A percentile compares a stretch with the other conserved stretches of the same genome.
phyloP scores from a whole-genome alignment of 2,888 invertebrate species.

The Elmis aenea region DNA sequence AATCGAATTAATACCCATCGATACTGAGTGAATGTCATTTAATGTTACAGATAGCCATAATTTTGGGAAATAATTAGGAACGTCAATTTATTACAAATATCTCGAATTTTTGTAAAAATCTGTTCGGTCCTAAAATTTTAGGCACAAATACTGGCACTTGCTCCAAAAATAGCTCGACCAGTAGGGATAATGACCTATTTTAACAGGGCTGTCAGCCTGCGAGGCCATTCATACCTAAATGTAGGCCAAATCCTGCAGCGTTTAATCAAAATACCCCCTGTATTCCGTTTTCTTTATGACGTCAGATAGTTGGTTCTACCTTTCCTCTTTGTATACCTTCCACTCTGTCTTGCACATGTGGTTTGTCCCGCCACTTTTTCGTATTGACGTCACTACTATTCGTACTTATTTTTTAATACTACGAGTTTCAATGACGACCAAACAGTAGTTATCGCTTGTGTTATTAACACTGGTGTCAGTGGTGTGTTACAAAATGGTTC shows the following conservation, averaged over 20 bases:
- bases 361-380: slow-evolving; percentile 1
- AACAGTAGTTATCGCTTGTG: too few relatives aligned
- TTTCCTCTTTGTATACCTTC: not conserved
- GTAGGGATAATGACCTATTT: slow-evolving; percentile 39
- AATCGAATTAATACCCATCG: too few relatives aligned
- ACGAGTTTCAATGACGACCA: too few relatives aligned
- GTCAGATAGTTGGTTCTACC: slow-evolving; percentile 21
- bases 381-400: slow-evolving; percentile 14
- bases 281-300: slow-evolving; percentile 15
- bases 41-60: too few relatives aligned
- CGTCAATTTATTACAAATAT: too few relatives aligned
- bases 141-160: slow-evolving; percentile 10
- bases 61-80: too few relatives aligned
- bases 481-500: too few relatives aligned
- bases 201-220: slow-evolving; percentile 30
- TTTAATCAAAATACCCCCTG: slow-evolving; percentile 11
- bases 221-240: slow-evolving; percentile 33
- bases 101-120: too few relatives aligned
- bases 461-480: too few relatives aligned
- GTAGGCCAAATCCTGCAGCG: slow-evolving; percentile 28
- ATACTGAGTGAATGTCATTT: too few relatives aligned
- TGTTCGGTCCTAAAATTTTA: too few relatives aligned
- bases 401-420: too few relatives aligned
- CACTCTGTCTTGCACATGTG: not conserved
- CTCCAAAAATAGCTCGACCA: slow-evolving; percentile 24